phyloP scores from a whole-genome alignment of 1,140 invertebrate genomes.

The Pseudomyrmex concolor region DNA sequence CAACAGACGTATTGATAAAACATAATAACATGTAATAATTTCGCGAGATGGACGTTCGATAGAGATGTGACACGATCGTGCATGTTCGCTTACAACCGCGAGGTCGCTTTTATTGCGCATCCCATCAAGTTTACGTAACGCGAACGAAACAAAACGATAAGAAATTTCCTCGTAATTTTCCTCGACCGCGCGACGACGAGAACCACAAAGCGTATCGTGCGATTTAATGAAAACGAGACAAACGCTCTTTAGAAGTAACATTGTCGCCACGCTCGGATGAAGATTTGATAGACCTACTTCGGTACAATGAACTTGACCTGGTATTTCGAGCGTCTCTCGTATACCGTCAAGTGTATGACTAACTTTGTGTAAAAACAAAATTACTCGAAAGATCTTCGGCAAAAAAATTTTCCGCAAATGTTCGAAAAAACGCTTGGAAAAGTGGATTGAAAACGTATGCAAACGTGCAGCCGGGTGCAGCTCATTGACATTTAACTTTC shows the following conservation, averaged over 20 bases:
- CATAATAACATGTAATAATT: too few relatives aligned
- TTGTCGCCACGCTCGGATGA: slow-evolving; percentile 30
- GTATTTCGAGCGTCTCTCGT: slow-evolving; percentile 18
- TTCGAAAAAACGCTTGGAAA: too few relatives aligned
- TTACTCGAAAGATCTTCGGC: too few relatives aligned
- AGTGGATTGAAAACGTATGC: background rate
- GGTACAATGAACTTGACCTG: slow-evolving; percentile 54
- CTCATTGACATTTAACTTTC: slow-evolving; percentile 81
- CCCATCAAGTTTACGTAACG: slow-evolving; percentile 16
- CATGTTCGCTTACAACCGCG: too few relatives aligned
- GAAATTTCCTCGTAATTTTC: slow-evolving; percentile 37
- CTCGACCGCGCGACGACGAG: background rate
- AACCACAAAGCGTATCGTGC: slow-evolving; percentile 41
- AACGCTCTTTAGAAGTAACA: slow-evolving; percentile 50
- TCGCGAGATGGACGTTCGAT: too few relatives aligned
- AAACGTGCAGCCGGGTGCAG: slow-evolving; percentile 38
- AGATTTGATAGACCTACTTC: slow-evolving; percentile 46
- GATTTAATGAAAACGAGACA: slow-evolving; percentile 49
- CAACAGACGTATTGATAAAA: too few relatives aligned
- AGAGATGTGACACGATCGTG: too few relatives aligned
- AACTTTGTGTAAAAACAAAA: too few relatives aligned
- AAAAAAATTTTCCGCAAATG: too few relatives aligned
- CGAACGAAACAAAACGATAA: slow-evolving; percentile 41
- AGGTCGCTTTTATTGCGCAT: background rate
- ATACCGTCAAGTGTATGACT: too few relatives aligned